phyloP scores from a whole-genome alignment of 2,113 vertebrate genomes.

The Cyprinus carpio region DNA sequence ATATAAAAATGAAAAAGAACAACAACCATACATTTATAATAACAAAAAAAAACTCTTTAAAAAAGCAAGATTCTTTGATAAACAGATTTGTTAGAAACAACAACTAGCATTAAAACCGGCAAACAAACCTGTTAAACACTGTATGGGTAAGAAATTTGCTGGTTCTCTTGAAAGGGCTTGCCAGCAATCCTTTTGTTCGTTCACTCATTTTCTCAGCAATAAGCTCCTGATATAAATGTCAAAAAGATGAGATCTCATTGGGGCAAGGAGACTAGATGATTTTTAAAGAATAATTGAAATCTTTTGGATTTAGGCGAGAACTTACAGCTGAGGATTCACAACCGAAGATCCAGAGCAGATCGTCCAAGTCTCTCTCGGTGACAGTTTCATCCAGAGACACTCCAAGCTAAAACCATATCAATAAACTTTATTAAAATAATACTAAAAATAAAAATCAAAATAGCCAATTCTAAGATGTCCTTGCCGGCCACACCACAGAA shows the following conservation, averaged over 20 bases:
- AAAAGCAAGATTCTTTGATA: background rate
- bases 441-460: no score
- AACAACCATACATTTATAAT: no score
- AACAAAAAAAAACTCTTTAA: no score
- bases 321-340: conserved; percentile 97
- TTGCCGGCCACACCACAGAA: no score
- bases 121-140: conserved; percentile 91
- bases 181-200: conserved; percentile 83
- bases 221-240: conserved; percentile 79
- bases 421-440: background rate
- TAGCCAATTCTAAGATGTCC: no score
- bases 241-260: background rate
- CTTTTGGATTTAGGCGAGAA: conserved; percentile 48
- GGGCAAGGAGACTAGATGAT: background rate
- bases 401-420: conserved; percentile 79
- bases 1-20: no score
- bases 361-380: conserved; percentile 92
- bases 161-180: conserved; percentile 87
- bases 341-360: conserved; percentile 94
- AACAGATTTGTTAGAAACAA: background rate
- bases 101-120: background rate
- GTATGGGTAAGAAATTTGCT: conserved; percentile 90
- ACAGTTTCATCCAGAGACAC: conserved; percentile 96
- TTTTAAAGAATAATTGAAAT: background rate
- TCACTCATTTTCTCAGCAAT: conserved; percentile 92